phyloP scores from a whole-genome alignment of 2,797 vertebrate species.

The Aulostomus chinensis region DNA sequence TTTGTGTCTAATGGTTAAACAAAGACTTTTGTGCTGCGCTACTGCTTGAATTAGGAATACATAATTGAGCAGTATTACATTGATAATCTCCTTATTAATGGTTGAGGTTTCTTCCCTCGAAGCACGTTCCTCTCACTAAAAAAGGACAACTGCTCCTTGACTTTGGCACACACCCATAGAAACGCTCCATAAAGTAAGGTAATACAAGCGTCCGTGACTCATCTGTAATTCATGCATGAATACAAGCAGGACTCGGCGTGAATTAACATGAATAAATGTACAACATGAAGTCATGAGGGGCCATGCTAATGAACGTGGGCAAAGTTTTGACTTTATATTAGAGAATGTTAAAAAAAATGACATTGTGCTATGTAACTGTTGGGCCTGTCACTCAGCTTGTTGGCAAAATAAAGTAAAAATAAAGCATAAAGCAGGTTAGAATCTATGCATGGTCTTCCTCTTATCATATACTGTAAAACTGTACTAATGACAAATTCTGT shows the following conservation, averaged over 20 bases:
- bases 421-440: too few relatives aligned
- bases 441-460: too few relatives aligned
- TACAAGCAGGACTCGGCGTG: constrained; percentile 42
- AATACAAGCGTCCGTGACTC: constrained; percentile 28
- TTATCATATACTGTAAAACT: too few relatives aligned
- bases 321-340: constrained; percentile 32
- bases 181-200: constrained; percentile 13
- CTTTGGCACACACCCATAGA: constrained; percentile 17
- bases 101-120: constrained; percentile 17
- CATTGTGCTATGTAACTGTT: too few relatives aligned
- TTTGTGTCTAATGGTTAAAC: constrained; percentile 38
- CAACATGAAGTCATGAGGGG: constrained; percentile 34
- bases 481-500: too few relatives aligned
- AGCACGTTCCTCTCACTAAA: neutral
- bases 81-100: constrained; percentile 24
- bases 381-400: constrained; percentile 15
- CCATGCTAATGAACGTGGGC: constrained; percentile 33
- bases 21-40: constrained; percentile 33
- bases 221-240: constrained; percentile 39
- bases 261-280: constrained; percentile 65
- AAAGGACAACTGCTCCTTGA: constrained; percentile 15
- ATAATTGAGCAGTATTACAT: constrained; percentile 14
- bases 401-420: too few relatives aligned
- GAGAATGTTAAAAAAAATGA: neutral
- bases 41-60: constrained; percentile 48